These are phyloP conservation scores for Chloropsis cyanopogon DNA, from an alignment of 2,113 vertebrate genomes.

Conservation along the genomic window DNA sequence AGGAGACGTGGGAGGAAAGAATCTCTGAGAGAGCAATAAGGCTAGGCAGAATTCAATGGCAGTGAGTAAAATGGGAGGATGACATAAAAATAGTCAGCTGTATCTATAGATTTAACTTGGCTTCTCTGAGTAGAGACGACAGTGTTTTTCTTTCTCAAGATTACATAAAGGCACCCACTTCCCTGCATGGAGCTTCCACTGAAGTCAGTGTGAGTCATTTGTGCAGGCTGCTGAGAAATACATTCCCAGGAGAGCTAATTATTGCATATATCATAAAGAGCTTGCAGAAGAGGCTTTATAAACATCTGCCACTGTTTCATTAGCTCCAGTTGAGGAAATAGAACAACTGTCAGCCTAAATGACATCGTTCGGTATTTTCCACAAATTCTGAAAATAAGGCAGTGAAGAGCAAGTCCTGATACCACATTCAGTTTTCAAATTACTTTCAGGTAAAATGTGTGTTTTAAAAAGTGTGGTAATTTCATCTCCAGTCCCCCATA, in stretches of 20 bases:
- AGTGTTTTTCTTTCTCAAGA: neutral
- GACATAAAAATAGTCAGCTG: neutral
- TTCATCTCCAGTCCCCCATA: neutral
- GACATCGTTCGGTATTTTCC: neutral
- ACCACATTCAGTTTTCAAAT: neutral
- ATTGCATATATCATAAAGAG: neutral
- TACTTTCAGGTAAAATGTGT: neutral
- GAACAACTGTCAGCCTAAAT: neutral
- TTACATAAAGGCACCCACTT: neutral
- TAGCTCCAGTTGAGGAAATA: conserved; percentile 6
- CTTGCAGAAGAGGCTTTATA: conserved; percentile 15
- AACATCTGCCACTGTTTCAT: conserved; percentile 27
- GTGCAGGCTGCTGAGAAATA: neutral
- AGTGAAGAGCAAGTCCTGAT: neutral
- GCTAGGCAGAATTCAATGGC: neutral
- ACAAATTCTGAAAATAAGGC: neutral
- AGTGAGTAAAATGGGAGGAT: neutral
- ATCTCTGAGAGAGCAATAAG: neutral
- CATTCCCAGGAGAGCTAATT: conserved; percentile 36
- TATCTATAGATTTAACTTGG: neutral
- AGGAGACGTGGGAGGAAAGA: neutral
- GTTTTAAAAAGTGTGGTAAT: neutral
- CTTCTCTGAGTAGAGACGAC: neutral
- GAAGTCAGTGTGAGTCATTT: conserved; percentile 10
- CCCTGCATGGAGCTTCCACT: neutral